These are phyloP conservation scores for Sabatieria punctata DNA, from an alignment of 2,888 invertebrate species.

Conservation along the genomic window DNA sequence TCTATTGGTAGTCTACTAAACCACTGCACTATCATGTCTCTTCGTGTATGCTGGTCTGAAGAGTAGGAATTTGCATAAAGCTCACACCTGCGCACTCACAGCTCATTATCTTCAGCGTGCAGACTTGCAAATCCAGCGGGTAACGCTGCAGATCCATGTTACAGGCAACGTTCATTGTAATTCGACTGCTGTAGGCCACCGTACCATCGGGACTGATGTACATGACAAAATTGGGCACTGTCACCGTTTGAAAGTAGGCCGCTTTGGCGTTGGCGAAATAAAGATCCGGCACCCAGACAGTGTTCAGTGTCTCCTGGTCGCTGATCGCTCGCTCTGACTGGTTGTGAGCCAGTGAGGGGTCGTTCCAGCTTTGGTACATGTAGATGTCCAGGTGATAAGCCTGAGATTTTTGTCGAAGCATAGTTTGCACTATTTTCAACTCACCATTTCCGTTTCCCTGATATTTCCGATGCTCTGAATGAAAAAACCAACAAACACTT, in stretches of 20 bases:
- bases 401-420: too few species aligned
- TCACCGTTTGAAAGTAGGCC: too few species aligned
- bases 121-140: conserved; percentile 91
- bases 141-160: conserved; percentile 99
- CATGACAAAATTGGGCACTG: conserved; percentile 24
- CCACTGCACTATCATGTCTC: conserved; percentile 25
- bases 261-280: conserved; percentile 21
- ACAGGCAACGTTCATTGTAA: conserved; percentile 91
- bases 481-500: too few species aligned
- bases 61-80: too few species aligned
- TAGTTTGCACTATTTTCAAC: too few species aligned
- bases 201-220: conserved; percentile 18
- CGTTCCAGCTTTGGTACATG: conserved; percentile 23
- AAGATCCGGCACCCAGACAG: too few species aligned
- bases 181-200: conserved; percentile 35
- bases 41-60: conserved; percentile 21
- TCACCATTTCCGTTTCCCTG: too few species aligned
- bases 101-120: conserved; percentile 97
- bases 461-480: too few species aligned
- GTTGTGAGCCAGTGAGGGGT: conserved; percentile 17
- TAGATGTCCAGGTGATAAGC: conserved; percentile 24
- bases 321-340: conserved; percentile 11
- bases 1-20: conserved; percentile 19
- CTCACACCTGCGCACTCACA: too few species aligned
- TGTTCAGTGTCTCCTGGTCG: too few species aligned